Evolutionary conservation across 2,113 vertebrate species (phyloP), one percentile per base, ranked within the genome.

Genomic region (Eolophus roseicapilla): DNA sequence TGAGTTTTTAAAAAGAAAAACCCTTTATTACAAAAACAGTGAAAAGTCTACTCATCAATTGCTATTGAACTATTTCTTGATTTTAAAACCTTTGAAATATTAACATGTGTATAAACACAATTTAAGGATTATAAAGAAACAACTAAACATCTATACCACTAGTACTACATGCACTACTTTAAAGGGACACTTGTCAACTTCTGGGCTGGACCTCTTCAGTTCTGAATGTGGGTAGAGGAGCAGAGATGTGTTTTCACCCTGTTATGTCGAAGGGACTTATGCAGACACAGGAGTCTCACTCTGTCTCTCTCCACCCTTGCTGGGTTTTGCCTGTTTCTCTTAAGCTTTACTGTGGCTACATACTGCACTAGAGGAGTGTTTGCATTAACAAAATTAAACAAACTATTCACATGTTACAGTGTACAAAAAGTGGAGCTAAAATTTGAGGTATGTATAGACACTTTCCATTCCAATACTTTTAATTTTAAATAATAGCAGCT

Each of bases 101-200:
- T 93, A 86, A 88, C 15, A 84, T 3, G 1, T 50, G 57, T 94
- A 79, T 80, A 91, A 93, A 92, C 21, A 95, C 80, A 87, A 81
- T n/a, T 74, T 46, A 91, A 86, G 74, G 47, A 82, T 92, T 80
- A 71, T 73, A 65, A 71, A 86, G 43, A 63, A 96, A 88, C 21
- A 86, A 57, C 86, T 95, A 95, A 95, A 76, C 67, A 87, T 94
- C 86, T 93, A 75, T 82, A 93, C 29, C 39, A 94, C 87, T 91
- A 76, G 27, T 82, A 88, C 83, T 93, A 95, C 8, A 28, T 94
- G 82, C 81, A 80, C 75, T 97, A 96, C 94, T 97, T 96, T 96
- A 97, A 97, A 97, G 94, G 90, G 95, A 96, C 95, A 96, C 86
- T 93, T 86, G 74, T 96, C 91, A 94, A 93, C 95, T 96, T 94